These are phyloP conservation scores for Uropetala carovei DNA, from an alignment of 2,888 invertebrate species.

Conservation along the genomic window DNA sequence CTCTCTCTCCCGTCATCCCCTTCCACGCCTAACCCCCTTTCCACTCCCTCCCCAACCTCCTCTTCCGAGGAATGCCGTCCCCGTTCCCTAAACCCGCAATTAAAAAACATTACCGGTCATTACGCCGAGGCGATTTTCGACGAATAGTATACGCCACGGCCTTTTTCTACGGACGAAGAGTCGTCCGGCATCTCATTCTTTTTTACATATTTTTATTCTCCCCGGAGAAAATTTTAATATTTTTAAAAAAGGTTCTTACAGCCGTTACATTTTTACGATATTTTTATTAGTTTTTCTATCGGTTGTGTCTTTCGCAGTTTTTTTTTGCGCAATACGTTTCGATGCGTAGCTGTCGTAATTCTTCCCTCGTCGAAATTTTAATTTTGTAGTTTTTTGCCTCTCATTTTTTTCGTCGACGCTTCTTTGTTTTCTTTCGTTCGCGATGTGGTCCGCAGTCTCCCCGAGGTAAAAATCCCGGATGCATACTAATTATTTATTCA, in stretches of 20 bases:
- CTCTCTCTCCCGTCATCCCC: neutral
- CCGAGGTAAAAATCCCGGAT: neutral
- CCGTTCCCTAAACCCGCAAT: conserved; percentile 31
- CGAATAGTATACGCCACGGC: neutral
- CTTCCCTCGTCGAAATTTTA: too few relatives aligned
- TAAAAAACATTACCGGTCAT: conserved; percentile 56
- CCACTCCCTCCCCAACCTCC: neutral
- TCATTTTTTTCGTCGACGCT: too few relatives aligned
- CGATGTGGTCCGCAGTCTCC: neutral
- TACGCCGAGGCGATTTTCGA: conserved; percentile 26
- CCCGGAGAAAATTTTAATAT: neutral
- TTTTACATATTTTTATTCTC: neutral
- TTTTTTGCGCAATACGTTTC: neutral
- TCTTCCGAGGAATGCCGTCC: conserved; percentile 1
- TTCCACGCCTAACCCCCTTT: neutral
- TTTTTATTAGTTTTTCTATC: neutral
- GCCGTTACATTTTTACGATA: neutral
- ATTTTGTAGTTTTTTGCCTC: too few relatives aligned
- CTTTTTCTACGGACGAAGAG: neutral
- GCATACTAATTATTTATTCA: neutral
- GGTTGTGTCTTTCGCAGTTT: neutral
- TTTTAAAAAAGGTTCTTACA: neutral
- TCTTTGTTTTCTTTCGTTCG: too few relatives aligned
- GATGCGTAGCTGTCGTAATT: too few relatives aligned
- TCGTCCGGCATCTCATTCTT: neutral